Evolutionary conservation across 2,888 invertebrate genomes (phyloP), one percentile per base, ranked within the genome.

Genomic region (Noctua comes): DNA sequence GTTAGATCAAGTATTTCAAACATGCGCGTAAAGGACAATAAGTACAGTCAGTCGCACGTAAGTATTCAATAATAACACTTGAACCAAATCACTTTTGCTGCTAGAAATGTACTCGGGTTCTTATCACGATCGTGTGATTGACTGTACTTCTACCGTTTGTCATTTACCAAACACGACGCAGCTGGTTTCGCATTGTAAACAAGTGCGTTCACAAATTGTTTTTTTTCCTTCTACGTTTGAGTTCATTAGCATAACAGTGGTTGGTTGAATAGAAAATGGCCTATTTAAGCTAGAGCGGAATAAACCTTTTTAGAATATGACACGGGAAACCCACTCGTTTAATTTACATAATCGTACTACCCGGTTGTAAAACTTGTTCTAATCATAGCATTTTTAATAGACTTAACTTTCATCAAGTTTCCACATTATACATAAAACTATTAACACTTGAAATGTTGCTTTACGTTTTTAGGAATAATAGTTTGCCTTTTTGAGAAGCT

Each of bases 1-100:
- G 1, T 18, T 76, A 13, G 24, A 62, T 64, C 18, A 77, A 77
- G 6, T 51, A 77, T 64, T 64, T 76, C 40, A 51, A 77, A 31
- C 77, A 77, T 24, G 48, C n/a, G 18, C 31, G 13, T 24, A n/a
- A 40, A 48, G 40, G 46, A 31, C 18, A 27, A 7, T 54, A 40
- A 16, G 24, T 76, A 31, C 27, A 18, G 27, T 62, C 18, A 27
- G 46, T 7, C 24, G 24, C 40, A n/a, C 54, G n/a, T n/a, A 1
- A 43, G n/a, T 43, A n/a, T 51, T 70, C 36, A 36, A 48, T 24
- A 24, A 36, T 68, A 69, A 66, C 10, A 43, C 24, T 13, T 31
- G n/a, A 51, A 27, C 6, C 11, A 46, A 46, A 18, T 46, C 10
- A 27, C 7, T 68, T 46, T 16, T 57, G 13, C 27, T 27, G 13